A percentile compares a stretch with the other conserved stretches of the same genome.
These are phyloP conservation scores for Butorides virescens DNA, from an alignment of 2,113 vertebrate genomes.

Conservation along the genomic window DNA sequence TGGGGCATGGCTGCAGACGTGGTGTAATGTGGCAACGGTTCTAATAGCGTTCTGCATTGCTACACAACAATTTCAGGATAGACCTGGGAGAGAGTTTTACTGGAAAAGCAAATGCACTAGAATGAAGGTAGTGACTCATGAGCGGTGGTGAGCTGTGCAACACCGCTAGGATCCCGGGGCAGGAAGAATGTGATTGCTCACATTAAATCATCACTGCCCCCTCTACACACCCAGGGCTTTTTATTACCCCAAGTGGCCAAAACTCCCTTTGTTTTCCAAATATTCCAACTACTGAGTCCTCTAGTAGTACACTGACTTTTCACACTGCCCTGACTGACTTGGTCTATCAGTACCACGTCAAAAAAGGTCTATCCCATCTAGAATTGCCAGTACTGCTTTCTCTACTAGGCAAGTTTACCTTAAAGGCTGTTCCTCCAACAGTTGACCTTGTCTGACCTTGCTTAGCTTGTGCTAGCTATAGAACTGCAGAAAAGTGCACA, in stretches of 20 bases:
- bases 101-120: not conserved
- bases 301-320: not conserved
- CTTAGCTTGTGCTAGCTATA: not conserved
- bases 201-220: not conserved
- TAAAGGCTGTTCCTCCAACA: not conserved
- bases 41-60: not conserved
- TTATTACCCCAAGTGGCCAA: not conserved
- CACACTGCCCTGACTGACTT: not conserved
- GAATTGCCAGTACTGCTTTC: not conserved
- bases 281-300: not conserved
- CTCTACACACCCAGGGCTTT: not conserved
- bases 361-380: not conserved
- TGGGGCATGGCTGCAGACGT: not conserved
- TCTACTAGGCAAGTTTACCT: not conserved
- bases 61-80: not conserved
- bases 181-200: slow-evolving; percentile 4
- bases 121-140: not conserved
- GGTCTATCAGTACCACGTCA: not conserved
- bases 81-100: not conserved
- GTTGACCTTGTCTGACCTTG: not conserved
- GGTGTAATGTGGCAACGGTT: not conserved
- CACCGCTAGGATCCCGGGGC: not conserved
- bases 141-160: not conserved
- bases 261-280: not conserved
- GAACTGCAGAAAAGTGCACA: not conserved